Conservation (phyloP, 2,113 vertebrate genomes). For the Furnarius figulus region DNA sequence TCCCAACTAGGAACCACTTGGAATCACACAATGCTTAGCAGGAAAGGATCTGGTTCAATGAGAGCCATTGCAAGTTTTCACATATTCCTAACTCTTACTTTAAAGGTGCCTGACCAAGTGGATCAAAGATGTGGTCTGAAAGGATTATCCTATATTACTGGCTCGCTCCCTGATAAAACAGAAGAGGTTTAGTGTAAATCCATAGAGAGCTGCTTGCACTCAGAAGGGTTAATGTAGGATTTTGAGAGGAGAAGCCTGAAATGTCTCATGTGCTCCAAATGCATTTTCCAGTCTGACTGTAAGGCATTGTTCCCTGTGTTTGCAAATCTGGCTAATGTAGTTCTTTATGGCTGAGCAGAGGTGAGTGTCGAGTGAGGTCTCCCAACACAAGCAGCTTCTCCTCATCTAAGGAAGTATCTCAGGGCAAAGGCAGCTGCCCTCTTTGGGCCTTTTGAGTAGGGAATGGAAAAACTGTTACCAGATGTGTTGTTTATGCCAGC, state of each 20-base stretch:
- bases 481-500: neutral
- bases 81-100: neutral
- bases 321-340: constrained; percentile 7
- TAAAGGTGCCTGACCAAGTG: neutral
- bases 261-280: constrained; percentile 13
- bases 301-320: constrained; percentile 38
- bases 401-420: neutral
- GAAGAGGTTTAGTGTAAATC: neutral
- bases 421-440: neutral
- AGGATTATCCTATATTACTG: neutral
- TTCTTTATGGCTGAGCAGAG: constrained; percentile 22
- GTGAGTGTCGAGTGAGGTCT: constrained; percentile 12
- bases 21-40: neutral
- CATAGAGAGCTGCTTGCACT: neutral
- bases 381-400: neutral
- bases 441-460: neutral
- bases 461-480: neutral
- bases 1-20: neutral
- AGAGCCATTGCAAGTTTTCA: neutral
- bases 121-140: neutral
- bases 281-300: constrained; percentile 44
- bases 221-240: neutral
- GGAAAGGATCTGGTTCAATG: neutral
- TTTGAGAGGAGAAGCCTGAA: constrained; percentile 28
- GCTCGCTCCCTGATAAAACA: neutral